Evolutionary conservation across 2,888 invertebrate species (phyloP).

Genomic region (Spisula subtruncata): DNA sequence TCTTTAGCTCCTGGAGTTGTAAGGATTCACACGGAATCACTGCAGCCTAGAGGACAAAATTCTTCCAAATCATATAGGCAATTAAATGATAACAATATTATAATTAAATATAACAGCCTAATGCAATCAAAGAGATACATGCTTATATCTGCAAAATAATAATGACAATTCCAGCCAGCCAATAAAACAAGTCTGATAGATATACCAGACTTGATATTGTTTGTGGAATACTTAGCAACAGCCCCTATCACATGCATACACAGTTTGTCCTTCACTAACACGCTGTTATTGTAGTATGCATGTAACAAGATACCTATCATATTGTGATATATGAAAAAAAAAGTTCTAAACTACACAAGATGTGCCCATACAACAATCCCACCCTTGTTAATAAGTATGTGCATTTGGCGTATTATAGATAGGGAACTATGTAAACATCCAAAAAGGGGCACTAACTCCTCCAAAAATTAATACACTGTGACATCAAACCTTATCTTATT

Average conservation of each 20-base stretch:
- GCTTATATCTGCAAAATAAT: slow-evolving; percentile 8
- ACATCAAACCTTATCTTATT: too few relatives aligned
- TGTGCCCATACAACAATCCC: too few relatives aligned
- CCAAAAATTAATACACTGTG: too few relatives aligned
- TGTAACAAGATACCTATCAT: neutral
- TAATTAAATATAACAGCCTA: slow-evolving; percentile 17
- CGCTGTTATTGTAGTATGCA: neutral
- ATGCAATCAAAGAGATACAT: neutral
- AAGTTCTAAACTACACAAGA: neutral
- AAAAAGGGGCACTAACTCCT: too few relatives aligned
- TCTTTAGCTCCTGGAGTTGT: neutral
- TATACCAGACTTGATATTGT: neutral
- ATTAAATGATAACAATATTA: neutral
- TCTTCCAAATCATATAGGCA: neutral
- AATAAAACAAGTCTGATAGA: neutral
- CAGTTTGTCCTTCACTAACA: neutral
- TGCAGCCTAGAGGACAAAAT: slow-evolving; percentile 1
- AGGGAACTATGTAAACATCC: too few relatives aligned
- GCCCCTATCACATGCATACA: neutral
- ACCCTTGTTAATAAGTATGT: too few relatives aligned
- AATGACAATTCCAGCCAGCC: slow-evolving; percentile 3
- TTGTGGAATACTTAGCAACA: neutral
- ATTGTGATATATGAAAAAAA: neutral
- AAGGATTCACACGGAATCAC: neutral
- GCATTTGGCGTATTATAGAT: too few relatives aligned